A percentile compares a stretch with the other conserved stretches of the same genome.
Conservation (phyloP, 92 coral and sea anemone genomes). For the Phenganax subtilis region DNA sequence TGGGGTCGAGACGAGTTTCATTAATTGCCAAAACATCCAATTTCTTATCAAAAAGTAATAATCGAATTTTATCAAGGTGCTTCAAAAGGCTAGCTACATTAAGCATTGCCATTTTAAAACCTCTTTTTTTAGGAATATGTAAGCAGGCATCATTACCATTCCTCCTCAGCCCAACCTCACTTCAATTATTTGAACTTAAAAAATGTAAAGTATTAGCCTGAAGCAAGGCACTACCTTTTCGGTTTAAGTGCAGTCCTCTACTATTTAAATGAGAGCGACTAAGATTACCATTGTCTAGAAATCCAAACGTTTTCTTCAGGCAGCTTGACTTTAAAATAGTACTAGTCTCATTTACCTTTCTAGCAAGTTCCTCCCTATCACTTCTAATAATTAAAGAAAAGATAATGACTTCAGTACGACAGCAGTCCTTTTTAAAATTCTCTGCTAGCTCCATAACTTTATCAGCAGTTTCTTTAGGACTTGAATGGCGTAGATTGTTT, state of each 20-base stretch:
- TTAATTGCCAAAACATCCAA: not conserved
- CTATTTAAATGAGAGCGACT: not conserved
- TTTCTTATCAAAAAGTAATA: not conserved
- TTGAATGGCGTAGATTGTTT: not conserved
- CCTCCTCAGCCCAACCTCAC: not conserved
- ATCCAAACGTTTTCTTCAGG: not conserved
- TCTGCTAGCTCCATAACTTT: conserved; percentile 2
- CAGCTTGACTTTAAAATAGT: not conserved
- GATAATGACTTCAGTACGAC: not conserved
- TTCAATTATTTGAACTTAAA: not conserved
- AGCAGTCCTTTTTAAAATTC: not conserved
- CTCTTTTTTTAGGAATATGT: not conserved
- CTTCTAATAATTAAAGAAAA: not conserved
- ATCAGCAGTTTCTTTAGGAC: not conserved
- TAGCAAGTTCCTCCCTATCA: not conserved
- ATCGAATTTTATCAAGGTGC: conserved; percentile 4
- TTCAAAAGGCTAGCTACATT: not conserved
- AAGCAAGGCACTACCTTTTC: not conserved
- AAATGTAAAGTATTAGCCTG: not conserved
- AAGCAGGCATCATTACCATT: not conserved
- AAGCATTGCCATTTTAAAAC: conserved; percentile 4
- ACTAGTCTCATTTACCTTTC: not conserved
- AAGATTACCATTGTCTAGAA: not conserved
- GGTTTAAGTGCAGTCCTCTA: not conserved
- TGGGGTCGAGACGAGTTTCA: not conserved